Base-by-base conservation (phyloP, 1,140 invertebrate genomes). In the Meloidogyne floridensis region DNA sequence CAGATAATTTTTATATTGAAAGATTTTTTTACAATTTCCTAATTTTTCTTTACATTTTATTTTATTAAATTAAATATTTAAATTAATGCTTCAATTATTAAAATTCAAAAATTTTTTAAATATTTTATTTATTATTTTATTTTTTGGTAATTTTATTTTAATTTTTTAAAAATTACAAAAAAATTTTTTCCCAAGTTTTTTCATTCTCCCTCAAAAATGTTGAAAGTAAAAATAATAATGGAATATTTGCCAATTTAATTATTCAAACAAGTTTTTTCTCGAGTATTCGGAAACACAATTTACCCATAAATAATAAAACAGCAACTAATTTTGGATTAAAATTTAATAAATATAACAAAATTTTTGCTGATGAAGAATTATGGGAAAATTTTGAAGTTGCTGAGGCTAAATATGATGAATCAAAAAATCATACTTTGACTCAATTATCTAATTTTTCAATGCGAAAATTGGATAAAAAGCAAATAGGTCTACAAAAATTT, bases 91-190 rank as follows among this genome's bases (percentile, higher is more conserved):
- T 65, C n/a, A 65, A 7, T n/a, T n/a, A n/a, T 5, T 65, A 13
- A n/a, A 6, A 65, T 65, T 65, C 0, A 65, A 65, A 6, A 65
- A n/a, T n/a, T 65, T 0, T 65, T n/a, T 5, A 0, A 65, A n/a
- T n/a, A 65, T 65, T n/a, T 65, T 65, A n/a, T n/a, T 65, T n/a
- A n/a, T 65, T 65, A 65, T n/a, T 65, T 65, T 65, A 65, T 65
- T 65, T n/a, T 65, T 65, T 13, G 59, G 59, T 65, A 65, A 18
- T 65, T 65, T 65, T 65, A n/a, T 0, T 15, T 15, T 15, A 13
- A 32, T 59, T 59, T 65, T 65, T n/a, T 65, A 54, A 54, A 9
- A n/a, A 65, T n/a, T n/a, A 13, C 7, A n/a, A 65, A n/a, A 5
- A n/a, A n/a, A 65, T n/a, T n/a, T 8, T 65, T 32, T 32, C 2